A percentile compares a stretch with the other conserved stretches of the same genome.
Evolutionary conservation across 2,888 invertebrate species (phyloP).

Genomic region (Drosophila ustulata): DNA sequence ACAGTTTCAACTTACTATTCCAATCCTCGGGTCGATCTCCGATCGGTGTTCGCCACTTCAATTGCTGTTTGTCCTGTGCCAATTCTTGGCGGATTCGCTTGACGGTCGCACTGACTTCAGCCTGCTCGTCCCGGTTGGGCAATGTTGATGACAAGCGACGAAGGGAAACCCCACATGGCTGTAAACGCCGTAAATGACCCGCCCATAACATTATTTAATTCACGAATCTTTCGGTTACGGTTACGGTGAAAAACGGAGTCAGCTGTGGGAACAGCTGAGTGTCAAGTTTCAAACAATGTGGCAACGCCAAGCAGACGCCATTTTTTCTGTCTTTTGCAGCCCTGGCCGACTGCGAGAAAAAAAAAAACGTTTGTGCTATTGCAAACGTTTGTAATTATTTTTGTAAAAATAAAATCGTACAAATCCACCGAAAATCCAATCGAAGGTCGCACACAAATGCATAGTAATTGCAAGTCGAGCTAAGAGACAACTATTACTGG

Average conservation of each 20-base stretch:
- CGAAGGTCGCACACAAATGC: slow-evolving; percentile 58
- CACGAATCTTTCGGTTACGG: slow-evolving; percentile 5
- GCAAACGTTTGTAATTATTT: slow-evolving; percentile 64
- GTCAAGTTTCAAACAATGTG: slow-evolving; percentile 30
- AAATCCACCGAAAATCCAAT: slow-evolving; percentile 60
- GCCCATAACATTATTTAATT: slow-evolving; percentile 30
- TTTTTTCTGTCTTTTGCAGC: slow-evolving; percentile 59
- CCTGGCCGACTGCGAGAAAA: slow-evolving; percentile 54
- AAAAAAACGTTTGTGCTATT: slow-evolving; percentile 65
- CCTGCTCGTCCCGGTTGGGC: slow-evolving; percentile 37
- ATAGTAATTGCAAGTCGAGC: slow-evolving; percentile 31
- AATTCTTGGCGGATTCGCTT: slow-evolving; percentile 77
- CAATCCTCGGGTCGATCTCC: slow-evolving; percentile 87
- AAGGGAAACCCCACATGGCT: neutral
- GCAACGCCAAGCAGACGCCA: slow-evolving; percentile 63
- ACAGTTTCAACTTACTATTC: slow-evolving; percentile 87
- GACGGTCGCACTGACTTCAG: slow-evolving; percentile 56
- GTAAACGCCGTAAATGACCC: slow-evolving; percentile 12
- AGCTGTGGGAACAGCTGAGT: slow-evolving; percentile 55
- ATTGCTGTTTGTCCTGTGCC: slow-evolving; percentile 84
- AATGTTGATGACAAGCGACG: slow-evolving; percentile 31
- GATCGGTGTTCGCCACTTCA: slow-evolving; percentile 88
- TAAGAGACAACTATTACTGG: slow-evolving; percentile 26
- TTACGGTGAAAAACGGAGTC: slow-evolving; percentile 22
- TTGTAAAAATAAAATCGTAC: slow-evolving; percentile 41